Conservation (phyloP, 2,113 vertebrate genomes). For the Hyperopisus bebe region DNA sequence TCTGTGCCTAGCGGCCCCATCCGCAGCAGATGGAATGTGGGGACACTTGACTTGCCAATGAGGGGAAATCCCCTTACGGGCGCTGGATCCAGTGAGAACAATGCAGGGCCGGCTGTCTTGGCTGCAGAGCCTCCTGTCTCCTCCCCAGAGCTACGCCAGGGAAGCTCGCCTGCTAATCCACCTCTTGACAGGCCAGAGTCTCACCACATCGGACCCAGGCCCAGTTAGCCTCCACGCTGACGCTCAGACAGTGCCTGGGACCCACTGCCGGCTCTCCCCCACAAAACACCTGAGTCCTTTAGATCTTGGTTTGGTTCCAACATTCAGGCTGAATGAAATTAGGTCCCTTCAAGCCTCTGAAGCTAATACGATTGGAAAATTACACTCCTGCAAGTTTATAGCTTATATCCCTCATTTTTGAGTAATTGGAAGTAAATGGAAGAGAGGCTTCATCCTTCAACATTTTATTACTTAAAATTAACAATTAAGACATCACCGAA, state of each 20-base stretch:
- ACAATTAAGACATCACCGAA: background rate
- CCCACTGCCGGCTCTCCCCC: background rate
- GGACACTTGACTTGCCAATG: slow-evolving; percentile 9
- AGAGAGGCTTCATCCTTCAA: background rate
- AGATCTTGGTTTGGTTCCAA: background rate
- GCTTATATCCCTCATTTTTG: background rate
- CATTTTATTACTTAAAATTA: slow-evolving; percentile 1
- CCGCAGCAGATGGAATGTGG: background rate
- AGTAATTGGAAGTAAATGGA: slow-evolving; percentile 1
- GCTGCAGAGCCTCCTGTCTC: background rate
- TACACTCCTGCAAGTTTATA: background rate
- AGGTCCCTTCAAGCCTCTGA: background rate
- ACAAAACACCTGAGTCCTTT: background rate
- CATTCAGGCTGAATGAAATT: background rate
- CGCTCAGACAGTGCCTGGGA: background rate
- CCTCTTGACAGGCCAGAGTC: slow-evolving; percentile 21
- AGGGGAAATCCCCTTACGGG: background rate
- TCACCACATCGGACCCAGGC: background rate
- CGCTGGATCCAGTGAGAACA: background rate
- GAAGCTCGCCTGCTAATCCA: slow-evolving; percentile 23
- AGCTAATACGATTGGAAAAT: background rate
- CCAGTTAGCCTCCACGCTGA: background rate
- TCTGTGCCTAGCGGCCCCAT: background rate
- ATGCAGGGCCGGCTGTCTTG: background rate
- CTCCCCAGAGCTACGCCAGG: background rate